phyloP scores from a whole-genome alignment of 2,888 invertebrate species.

The Caenorhabditis uteleia region DNA sequence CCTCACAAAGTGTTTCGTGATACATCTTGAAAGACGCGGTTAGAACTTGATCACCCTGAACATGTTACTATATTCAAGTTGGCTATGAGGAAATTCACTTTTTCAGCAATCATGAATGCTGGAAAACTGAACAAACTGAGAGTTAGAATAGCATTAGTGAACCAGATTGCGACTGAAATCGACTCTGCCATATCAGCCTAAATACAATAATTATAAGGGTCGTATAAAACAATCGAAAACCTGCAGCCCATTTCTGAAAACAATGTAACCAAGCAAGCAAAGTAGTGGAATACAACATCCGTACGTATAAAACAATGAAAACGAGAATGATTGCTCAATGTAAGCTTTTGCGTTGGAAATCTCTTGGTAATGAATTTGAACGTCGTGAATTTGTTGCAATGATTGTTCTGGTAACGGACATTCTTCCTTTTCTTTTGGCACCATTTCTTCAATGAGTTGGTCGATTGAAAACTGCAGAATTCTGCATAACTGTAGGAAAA shows the following conservation, averaged over 20 bases:
- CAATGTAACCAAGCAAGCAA: conserved; percentile 37
- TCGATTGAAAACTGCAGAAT: conserved; percentile 29
- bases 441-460: conserved; percentile 38
- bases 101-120: conserved; percentile 53
- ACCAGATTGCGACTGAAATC: conserved; percentile 46
- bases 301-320: conserved; percentile 44
- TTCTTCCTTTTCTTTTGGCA: conserved; percentile 38
- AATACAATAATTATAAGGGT: neutral
- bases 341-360: conserved; percentile 42
- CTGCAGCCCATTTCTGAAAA: conserved; percentile 28
- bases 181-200: conserved; percentile 45
- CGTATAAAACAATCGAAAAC: conserved; percentile 1
- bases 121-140: conserved; percentile 50
- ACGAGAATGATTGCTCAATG: conserved; percentile 45
- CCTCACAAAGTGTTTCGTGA: conserved; percentile 53
- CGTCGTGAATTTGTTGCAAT: conserved; percentile 43
- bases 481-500: conserved; percentile 34
- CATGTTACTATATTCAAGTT: neutral
- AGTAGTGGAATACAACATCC: conserved; percentile 46
- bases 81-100: conserved; percentile 14
- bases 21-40: conserved; percentile 54
- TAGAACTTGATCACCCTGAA: conserved; percentile 50
- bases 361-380: conserved; percentile 46
- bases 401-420: conserved; percentile 44
- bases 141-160: conserved; percentile 43